These are phyloP conservation scores for Eupeodes luniger DNA, from an alignment of 2,888 invertebrate genomes.

Conservation along the genomic window DNA sequence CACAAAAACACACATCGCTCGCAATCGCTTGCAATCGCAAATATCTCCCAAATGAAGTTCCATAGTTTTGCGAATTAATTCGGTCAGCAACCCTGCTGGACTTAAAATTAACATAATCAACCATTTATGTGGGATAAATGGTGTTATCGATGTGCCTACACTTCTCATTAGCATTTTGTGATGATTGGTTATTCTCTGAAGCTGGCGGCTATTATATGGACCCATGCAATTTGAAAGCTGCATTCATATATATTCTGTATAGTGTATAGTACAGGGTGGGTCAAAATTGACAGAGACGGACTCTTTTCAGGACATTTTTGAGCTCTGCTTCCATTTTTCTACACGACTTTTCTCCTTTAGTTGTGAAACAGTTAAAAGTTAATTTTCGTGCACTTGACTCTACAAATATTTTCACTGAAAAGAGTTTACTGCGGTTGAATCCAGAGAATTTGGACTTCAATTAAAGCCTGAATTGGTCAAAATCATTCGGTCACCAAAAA, in stretches of 20 bases:
- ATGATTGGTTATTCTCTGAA: constrained; percentile 37
- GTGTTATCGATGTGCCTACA: constrained; percentile 46
- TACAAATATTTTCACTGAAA: too few species aligned
- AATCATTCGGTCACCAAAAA: too few species aligned
- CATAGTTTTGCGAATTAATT: constrained; percentile 39
- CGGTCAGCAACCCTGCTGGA: constrained; percentile 60
- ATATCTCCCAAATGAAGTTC: constrained; percentile 6
- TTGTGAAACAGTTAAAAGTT: too few species aligned
- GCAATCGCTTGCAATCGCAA: not conserved
- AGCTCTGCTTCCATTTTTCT: too few species aligned
- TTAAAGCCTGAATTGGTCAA: too few species aligned
- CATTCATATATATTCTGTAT: not conserved
- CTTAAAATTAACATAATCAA: constrained; percentile 61
- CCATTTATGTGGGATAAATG: constrained; percentile 43
- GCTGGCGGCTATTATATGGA: constrained; percentile 27
- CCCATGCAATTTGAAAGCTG: constrained; percentile 15
- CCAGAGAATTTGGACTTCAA: too few species aligned
- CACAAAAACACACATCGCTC: not conserved
- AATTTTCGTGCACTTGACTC: too few species aligned
- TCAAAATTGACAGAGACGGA: too few species aligned
- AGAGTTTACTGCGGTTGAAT: too few species aligned
- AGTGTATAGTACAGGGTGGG: too few species aligned
- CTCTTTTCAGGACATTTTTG: too few species aligned
- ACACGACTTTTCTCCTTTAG: too few species aligned
- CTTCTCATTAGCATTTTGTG: constrained; percentile 50